phyloP scores from a whole-genome alignment of 2,797 vertebrate species.

The Myripristis jacobus region DNA sequence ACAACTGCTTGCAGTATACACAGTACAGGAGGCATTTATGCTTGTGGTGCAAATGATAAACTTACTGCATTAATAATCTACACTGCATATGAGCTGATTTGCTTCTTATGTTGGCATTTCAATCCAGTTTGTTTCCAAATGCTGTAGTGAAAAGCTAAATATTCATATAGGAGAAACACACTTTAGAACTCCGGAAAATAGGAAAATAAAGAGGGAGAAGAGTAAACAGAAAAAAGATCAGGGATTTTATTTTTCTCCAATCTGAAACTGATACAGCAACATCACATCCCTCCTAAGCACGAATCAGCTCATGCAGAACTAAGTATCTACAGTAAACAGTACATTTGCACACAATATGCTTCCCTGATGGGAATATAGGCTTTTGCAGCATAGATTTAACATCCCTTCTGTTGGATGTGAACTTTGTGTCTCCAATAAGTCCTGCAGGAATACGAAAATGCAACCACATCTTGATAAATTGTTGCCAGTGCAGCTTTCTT shows the following conservation, averaged over 20 bases:
- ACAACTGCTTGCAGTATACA: slow-evolving; percentile 2
- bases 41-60: background rate
- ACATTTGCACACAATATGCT: slow-evolving; percentile 9
- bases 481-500: background rate
- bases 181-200: too few relatives aligned
- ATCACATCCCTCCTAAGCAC: background rate
- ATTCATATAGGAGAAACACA: background rate
- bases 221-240: background rate
- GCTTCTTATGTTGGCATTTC: background rate
- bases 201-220: too few relatives aligned
- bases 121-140: background rate
- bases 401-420: background rate
- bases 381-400: background rate
- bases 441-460: background rate
- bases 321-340: background rate
- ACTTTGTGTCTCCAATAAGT: background rate
- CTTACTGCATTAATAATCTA: background rate
- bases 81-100: background rate
- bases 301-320: slow-evolving; percentile 18
- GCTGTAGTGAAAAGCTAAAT: background rate
- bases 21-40: slow-evolving; percentile 8
- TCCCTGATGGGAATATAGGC: background rate
- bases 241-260: background rate
- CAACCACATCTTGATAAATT: background rate
- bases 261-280: background rate